phyloP scores from a whole-genome alignment of 2,888 invertebrate species.

The Apotomis turbidana region DNA sequence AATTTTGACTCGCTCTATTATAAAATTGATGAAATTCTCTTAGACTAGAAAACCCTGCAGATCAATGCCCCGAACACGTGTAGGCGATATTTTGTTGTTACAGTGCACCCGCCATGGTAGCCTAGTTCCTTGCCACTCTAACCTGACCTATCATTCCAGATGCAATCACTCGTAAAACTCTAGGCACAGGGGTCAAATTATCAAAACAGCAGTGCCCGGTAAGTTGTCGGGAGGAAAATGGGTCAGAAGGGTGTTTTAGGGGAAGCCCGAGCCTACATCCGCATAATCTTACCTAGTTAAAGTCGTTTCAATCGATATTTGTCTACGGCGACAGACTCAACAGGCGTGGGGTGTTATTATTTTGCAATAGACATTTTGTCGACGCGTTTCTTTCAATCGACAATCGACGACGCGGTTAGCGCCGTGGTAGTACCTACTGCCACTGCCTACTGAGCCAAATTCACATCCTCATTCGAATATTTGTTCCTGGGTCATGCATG shows the following conservation, averaged over 20 bases:
- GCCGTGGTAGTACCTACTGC: too few relatives aligned
- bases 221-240: conserved; percentile 8
- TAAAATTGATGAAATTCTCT: too few relatives aligned
- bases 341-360: background rate
- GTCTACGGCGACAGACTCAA: conserved; percentile 1
- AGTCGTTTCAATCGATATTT: conserved; percentile 9
- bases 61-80: conserved; percentile 18
- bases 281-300: conserved; percentile 27
- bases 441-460: too few relatives aligned
- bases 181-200: conserved; percentile 7
- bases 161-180: conserved; percentile 1
- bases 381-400: background rate
- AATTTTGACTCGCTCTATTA: too few relatives aligned
- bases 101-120: conserved; percentile 3
- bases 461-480: too few relatives aligned
- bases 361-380: conserved; percentile 7
- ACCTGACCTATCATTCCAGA: background rate
- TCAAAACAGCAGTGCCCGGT: background rate
- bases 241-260: conserved; percentile 26
- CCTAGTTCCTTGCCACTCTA: conserved; percentile 5
- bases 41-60: background rate
- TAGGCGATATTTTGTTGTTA: conserved; percentile 15
- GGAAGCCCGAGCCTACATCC: conserved; percentile 20
- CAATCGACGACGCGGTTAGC: too few relatives aligned
- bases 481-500: too few relatives aligned